A percentile compares a stretch with the other conserved stretches of the same genome.
phyloP scores from a whole-genome alignment of 2,113 vertebrate genomes.

The Apodemus speciosus region DNA sequence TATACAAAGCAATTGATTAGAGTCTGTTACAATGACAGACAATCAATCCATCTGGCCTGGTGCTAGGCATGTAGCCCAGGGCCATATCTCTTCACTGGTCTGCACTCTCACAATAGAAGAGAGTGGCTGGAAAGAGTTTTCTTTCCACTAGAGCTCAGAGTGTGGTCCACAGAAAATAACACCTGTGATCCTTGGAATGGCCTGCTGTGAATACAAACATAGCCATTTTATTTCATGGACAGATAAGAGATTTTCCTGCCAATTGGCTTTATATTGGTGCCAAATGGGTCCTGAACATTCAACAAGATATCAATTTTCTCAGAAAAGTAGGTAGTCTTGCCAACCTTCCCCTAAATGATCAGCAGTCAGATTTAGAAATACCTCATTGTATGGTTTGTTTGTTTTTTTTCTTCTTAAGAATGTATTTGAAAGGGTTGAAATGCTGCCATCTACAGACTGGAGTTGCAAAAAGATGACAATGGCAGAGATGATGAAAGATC shows the following conservation, averaged over 20 bases:
- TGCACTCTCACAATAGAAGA: neutral
- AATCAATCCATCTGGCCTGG: neutral
- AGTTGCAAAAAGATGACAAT: neutral
- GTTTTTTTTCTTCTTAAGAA: neutral
- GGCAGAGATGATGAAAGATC: neutral
- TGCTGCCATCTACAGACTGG: constrained; percentile 84
- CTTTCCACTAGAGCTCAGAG: neutral
- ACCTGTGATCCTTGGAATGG: neutral
- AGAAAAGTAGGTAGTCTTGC: constrained; percentile 5
- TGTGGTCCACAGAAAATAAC: neutral
- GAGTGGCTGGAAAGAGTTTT: neutral
- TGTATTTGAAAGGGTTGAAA: constrained; percentile 60
- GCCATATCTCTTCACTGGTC: neutral
- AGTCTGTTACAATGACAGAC: neutral
- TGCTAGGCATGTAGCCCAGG: neutral
- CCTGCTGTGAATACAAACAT: constrained; percentile 41
- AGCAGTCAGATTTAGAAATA: neutral
- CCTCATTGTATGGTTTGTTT: neutral
- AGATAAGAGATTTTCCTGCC: constrained; percentile 41
- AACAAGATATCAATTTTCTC: constrained; percentile 56
- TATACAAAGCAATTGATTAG: neutral
- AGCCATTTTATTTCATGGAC: neutral
- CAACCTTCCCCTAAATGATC: neutral
- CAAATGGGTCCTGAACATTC: constrained; percentile 42
- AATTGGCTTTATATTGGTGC: constrained; percentile 21